Conservation (phyloP, 2,113 vertebrate genomes). For the Cheirogaleus medius region DNA sequence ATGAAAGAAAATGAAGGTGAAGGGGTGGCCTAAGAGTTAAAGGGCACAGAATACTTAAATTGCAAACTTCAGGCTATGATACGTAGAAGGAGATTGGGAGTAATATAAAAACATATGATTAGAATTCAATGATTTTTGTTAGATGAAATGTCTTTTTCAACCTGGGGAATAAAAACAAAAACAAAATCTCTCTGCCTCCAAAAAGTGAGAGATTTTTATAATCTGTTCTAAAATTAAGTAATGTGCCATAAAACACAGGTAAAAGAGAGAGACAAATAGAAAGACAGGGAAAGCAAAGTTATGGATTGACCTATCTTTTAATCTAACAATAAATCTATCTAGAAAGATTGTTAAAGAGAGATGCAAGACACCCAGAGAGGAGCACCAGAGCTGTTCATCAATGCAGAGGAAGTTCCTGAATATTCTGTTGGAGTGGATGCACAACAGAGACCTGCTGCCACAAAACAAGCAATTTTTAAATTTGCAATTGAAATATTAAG, state of each 20-base stretch:
- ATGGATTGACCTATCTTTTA: neutral
- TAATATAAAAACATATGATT: neutral
- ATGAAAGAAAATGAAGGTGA: neutral
- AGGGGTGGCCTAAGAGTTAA: neutral
- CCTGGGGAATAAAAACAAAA: no score
- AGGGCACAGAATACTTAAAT: neutral
- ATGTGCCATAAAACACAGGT: neutral
- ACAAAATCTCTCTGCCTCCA: neutral
- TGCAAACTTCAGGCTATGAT: rapidly evolving
- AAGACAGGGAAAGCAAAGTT: neutral
- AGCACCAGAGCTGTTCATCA: neutral
- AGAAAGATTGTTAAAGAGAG: neutral
- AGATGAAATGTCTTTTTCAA: neutral
- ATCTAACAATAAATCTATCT: no score
- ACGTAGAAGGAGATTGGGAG: neutral
- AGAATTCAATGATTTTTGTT: neutral
- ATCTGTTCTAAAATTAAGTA: neutral
- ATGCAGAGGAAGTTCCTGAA: neutral
- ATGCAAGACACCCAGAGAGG: neutral
- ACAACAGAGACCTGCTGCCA: neutral
- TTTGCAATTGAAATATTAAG: neutral
- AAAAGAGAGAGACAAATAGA: neutral
- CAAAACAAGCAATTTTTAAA: neutral
- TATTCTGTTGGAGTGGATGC: neutral
- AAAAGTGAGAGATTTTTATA: neutral